Evolutionary conservation across 2,797 vertebrate species (phyloP), one percentile per base, ranked within the genome.

Genomic region (Gorsachius magnificus): DNA sequence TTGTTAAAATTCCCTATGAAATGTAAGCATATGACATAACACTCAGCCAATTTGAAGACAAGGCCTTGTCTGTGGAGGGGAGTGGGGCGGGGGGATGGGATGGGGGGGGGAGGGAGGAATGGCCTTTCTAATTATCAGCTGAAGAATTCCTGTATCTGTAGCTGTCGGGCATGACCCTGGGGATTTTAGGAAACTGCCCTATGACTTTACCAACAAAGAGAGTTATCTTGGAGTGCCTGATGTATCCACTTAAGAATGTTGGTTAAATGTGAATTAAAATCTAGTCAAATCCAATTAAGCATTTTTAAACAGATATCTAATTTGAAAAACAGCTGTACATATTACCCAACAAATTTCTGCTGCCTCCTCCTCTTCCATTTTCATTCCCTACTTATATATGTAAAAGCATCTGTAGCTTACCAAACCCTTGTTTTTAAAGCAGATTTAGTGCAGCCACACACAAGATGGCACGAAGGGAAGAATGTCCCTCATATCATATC

Each of bases 11-110:
- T 95, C 69, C 54, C 35, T 70, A 60, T 69, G 89, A 93, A 96
- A 89, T 80, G 88, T 38, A 95, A 96, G 93, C 79, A 95, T 66
- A 56, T 83, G 95, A 96, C 88, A 93, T 81, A 93, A 96, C 21
- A 86, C 76, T 51, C 16, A 74, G 78, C 48, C 83, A 90, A 95
- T 97, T 96, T 95, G 85, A 95, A 94, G 95, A 87, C 76, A 96
- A 95, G 64, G 87, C 60, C 61, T 96, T 96, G 56, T 80, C 64
- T 77, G 16, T 29, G 26, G 22, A 70, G 31, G 19, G 21, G 56
- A 77, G 43, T 57, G 50, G 41, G 64, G 33, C 45, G 80, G 31
- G 25, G 33, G 21, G 12, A 38, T n/a, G 21, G 51, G 48, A 46
- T 58, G 15, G 17, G 43, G 16, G 9, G 43, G 11, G 16, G 36